Base-by-base conservation (phyloP, 1,140 invertebrate species). In the Pararge aegeria region DNA sequence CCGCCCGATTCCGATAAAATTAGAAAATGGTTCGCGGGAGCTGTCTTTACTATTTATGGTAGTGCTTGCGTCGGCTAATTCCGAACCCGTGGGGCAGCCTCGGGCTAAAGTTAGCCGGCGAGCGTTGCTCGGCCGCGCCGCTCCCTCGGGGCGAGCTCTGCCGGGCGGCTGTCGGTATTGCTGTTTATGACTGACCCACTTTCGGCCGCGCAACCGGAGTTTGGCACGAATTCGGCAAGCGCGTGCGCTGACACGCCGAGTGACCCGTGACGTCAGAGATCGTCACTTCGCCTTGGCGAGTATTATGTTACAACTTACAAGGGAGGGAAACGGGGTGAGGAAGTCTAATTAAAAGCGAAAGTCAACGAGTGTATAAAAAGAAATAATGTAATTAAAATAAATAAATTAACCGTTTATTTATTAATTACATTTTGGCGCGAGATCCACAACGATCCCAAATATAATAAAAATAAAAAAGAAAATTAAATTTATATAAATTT, bases 401-500 rank as follows among this genome's bases (percentile, higher is more conserved):
- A 89, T 87, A 87, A 87, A 89, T 87, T 89, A 89, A 87, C 82
- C 80, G 84, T 89, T 89, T 89, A 89, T 89, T 89, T 89, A 89
- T 89, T 89, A 89, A 89, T 87, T 87, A 89, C 86, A 89, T 85
- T 70, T 83, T 85, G 83, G 86, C 80, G 74, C 85, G 83, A 85
- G 84, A 87, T 87, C 86, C 84, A 87, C 80, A 85, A 89, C 80
- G 86, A 87, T 83, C 84, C 78, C 84, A 79, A 80, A 80, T 87
- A 86, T 89, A 85, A 84, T 84, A 87, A 87, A 89, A 87, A 89
- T 87, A 87, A 86, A 87, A 86, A 89, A 89, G 77, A 81, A 83
- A 89, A 89, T 89, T 89, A 89, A 87, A 86, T 84, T 87, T 87
- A 89, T 86, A 86, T 87, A 89, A 89, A 89, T 87, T 89, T 87